These are phyloP conservation scores for Shinisaurus crocodilurus DNA, from an alignment of 2,113 vertebrate genomes.

Conservation along the genomic window DNA sequence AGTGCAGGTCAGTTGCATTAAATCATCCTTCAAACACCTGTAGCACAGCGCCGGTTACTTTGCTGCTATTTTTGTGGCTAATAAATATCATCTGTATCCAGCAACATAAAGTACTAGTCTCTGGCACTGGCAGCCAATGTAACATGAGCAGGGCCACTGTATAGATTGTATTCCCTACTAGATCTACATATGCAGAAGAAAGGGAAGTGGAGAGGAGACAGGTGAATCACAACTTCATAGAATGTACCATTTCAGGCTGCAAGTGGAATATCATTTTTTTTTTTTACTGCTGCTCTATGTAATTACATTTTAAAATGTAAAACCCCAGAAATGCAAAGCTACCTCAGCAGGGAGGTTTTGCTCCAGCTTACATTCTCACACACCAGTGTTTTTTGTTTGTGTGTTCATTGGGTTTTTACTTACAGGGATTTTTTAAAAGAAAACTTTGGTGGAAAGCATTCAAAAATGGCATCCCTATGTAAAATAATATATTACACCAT, in stretches of 20 bases:
- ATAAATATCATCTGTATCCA: not conserved
- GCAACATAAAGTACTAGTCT: not conserved
- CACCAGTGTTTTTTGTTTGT: no score
- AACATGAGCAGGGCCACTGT: not conserved
- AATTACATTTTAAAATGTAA: no score
- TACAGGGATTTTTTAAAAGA: no score
- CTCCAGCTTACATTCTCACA: no score
- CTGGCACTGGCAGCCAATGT: not conserved
- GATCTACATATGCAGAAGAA: not conserved
- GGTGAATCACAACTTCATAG: not conserved
- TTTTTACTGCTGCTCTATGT: not conserved
- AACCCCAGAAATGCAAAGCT: no score
- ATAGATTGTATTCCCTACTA: not conserved
- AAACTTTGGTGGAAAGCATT: no score
- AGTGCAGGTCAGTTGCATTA: slow-evolving; percentile 1
- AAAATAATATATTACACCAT: not conserved
- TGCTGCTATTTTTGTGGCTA: not conserved
- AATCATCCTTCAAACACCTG: not conserved
- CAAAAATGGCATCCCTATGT: not conserved
- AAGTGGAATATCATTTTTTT: no score
- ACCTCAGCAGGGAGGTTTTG: no score
- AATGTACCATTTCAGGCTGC: not conserved
- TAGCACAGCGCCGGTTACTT: not conserved
- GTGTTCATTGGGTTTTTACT: no score
- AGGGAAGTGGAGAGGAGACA: not conserved